phyloP scores from a whole-genome alignment of 2,888 invertebrate species.

The Lepidocyrtinus sp. region DNA sequence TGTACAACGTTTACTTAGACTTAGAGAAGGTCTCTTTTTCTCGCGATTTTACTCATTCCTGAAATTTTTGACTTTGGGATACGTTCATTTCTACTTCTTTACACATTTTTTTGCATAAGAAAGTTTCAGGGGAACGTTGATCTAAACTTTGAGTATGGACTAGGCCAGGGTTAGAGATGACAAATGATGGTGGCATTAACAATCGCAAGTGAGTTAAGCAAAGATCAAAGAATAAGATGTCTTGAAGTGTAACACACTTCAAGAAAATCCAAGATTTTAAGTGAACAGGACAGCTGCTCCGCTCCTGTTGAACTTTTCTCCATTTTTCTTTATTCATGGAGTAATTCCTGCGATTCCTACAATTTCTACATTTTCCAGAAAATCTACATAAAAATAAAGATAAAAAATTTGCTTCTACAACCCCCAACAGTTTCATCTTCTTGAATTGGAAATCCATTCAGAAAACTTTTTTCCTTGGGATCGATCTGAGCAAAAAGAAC shows the following conservation, averaged over 20 bases:
- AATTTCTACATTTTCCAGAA: too few relatives aligned
- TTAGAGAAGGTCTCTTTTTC: not conserved
- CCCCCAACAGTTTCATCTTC: too few relatives aligned
- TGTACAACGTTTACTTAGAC: not conserved
- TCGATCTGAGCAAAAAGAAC: not conserved
- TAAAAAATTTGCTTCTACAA: too few relatives aligned
- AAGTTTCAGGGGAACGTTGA: not conserved
- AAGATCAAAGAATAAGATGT: conserved; percentile 62
- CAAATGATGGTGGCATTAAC: conserved; percentile 59
- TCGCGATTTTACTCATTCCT: not conserved
- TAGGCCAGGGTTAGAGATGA: conserved; percentile 42
- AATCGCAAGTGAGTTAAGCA: conserved; percentile 53
- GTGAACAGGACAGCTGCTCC: conserved; percentile 65
- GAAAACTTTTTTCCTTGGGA: not conserved
- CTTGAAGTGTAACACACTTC: conserved; percentile 61
- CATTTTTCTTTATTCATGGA: conserved; percentile 29
- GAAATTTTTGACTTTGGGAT: not conserved
- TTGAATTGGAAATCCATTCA: not conserved
- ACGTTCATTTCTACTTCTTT: not conserved
- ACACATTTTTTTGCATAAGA: not conserved
- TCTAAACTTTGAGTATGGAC: not conserved
- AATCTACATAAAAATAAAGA: too few relatives aligned
- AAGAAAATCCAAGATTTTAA: conserved; percentile 52
- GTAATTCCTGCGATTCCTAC: too few relatives aligned
- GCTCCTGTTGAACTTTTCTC: conserved; percentile 23